phyloP scores from a whole-genome alignment of 2,888 invertebrate species.

The Rhimphoctona megacephalus region DNA sequence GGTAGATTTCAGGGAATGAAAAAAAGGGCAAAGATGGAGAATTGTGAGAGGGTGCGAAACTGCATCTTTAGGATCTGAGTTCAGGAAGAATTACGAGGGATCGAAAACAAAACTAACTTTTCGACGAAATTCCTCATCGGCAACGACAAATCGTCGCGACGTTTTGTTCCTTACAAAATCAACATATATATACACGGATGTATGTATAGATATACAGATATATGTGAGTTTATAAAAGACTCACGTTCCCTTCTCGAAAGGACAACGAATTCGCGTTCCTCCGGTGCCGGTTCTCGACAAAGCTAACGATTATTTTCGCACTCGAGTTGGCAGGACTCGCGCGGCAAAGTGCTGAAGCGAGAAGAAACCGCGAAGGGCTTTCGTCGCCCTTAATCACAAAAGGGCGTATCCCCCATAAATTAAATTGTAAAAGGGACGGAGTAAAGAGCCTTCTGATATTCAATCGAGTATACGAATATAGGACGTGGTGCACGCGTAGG shows the following conservation, averaged over 20 bases:
- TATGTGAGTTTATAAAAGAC: conserved; percentile 28
- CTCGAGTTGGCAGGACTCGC: conserved; percentile 68
- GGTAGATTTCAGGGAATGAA: conserved; percentile 1
- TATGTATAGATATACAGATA: background rate
- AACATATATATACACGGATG: background rate
- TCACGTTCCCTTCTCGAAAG: conserved; percentile 49
- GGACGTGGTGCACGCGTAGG: conserved; percentile 3
- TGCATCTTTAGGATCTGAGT: conserved; percentile 38
- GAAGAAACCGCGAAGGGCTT: conserved; percentile 35
- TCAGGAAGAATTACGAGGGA: conserved; percentile 63
- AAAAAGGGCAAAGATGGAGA: conserved; percentile 22
- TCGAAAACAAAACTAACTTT: conserved; percentile 70
- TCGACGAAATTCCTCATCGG: conserved; percentile 71
- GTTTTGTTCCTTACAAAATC: conserved; percentile 18
- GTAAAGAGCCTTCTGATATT: background rate
- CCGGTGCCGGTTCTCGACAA: conserved; percentile 75
- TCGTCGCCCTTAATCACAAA: conserved; percentile 2
- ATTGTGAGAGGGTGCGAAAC: conserved; percentile 38
- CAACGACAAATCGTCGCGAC: conserved; percentile 71
- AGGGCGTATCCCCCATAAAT: conserved; percentile 22
- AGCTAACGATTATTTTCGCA: conserved; percentile 81
- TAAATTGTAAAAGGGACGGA: background rate
- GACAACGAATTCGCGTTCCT: conserved; percentile 68
- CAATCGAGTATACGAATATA: background rate
- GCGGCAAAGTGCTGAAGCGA: conserved; percentile 40